A percentile compares a stretch with the other conserved stretches of the same genome.
These are phyloP conservation scores for Hemaris fuciformis DNA, from an alignment of 2,888 invertebrate genomes.

Conservation along the genomic window DNA sequence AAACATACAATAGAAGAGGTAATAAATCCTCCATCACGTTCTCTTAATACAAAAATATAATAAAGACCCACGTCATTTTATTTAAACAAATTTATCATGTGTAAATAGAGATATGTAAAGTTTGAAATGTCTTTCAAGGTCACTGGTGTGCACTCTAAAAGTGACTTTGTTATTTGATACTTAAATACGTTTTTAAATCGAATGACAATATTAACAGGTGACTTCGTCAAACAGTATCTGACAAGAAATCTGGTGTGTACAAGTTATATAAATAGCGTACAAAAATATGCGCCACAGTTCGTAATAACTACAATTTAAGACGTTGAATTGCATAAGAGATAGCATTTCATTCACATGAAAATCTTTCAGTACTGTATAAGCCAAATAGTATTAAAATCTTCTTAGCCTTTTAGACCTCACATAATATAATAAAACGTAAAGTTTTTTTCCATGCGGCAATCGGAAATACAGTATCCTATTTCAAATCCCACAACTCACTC, in stretches of 20 bases:
- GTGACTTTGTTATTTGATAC: neutral
- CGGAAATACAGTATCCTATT: too few species aligned
- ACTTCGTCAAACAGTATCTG: neutral
- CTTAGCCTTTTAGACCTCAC: too few species aligned
- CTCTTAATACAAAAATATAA: slow-evolving; percentile 16
- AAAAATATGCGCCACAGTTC: too few species aligned
- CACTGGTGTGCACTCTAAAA: neutral
- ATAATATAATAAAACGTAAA: too few species aligned
- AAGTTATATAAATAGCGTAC: too few species aligned
- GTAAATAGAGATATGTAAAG: slow-evolving; percentile 28
- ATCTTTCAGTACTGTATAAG: too few species aligned
- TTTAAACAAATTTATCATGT: slow-evolving; percentile 30
- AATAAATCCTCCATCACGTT: slow-evolving; percentile 37
- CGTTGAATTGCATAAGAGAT: too few species aligned
- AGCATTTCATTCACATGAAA: too few species aligned
- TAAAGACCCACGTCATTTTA: slow-evolving; percentile 28
- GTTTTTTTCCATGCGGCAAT: too few species aligned
- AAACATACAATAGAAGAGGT: slow-evolving; percentile 24
- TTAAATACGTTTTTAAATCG: neutral
- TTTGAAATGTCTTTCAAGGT: slow-evolving; percentile 29
- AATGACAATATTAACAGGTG: neutral
- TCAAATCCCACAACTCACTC: too few species aligned
- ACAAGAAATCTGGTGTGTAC: neutral
- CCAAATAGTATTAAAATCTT: too few species aligned
- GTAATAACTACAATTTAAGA: too few species aligned